Percentiles rank a stretch among this genome's conserved stretches.
Conservation (phyloP, 2,797 vertebrate species). For the Acipenser transmontanus region DNA sequence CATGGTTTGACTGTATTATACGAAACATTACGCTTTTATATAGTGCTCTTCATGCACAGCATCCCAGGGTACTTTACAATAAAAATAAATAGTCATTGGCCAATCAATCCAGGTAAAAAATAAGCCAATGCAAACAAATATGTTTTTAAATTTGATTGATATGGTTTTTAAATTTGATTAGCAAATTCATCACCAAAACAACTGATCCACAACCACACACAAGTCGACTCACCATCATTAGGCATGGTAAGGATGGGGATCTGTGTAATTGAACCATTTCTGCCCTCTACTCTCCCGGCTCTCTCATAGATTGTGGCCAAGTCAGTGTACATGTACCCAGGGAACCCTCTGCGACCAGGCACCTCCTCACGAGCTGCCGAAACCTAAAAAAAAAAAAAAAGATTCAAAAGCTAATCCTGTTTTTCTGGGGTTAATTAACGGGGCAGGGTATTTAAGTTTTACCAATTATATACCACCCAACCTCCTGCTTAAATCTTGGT, state of each 20-base stretch:
- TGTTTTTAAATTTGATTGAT: too few species aligned
- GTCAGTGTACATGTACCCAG: slow-evolving; percentile 77
- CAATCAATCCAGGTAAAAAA: too few species aligned
- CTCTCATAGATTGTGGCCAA: slow-evolving; percentile 74
- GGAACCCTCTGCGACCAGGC: slow-evolving; percentile 70
- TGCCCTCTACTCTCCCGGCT: slow-evolving; percentile 67
- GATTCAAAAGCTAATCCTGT: background rate
- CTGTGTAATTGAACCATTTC: slow-evolving; percentile 75
- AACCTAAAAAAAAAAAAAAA: slow-evolving; percentile 42
- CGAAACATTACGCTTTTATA: too few species aligned
- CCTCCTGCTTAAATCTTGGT: slow-evolving; percentile 38
- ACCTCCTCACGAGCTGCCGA: slow-evolving; percentile 74
- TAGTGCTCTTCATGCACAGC: too few species aligned
- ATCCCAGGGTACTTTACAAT: too few species aligned
- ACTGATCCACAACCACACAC: too few species aligned
- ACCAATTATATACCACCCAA: background rate
- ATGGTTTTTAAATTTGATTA: too few species aligned
- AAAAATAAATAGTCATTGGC: too few species aligned
- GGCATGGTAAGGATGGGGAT: slow-evolving; percentile 78
- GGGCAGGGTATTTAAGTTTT: background rate
- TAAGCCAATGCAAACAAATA: too few species aligned
- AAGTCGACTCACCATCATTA: slow-evolving; percentile 60
- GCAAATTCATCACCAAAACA: too few species aligned
- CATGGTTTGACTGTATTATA: too few species aligned
- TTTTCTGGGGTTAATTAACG: too few species aligned